Evolutionary conservation across 2,113 vertebrate species (phyloP), one percentile per base, ranked within the genome.

Genomic region (Peromyscus maniculatus): DNA sequence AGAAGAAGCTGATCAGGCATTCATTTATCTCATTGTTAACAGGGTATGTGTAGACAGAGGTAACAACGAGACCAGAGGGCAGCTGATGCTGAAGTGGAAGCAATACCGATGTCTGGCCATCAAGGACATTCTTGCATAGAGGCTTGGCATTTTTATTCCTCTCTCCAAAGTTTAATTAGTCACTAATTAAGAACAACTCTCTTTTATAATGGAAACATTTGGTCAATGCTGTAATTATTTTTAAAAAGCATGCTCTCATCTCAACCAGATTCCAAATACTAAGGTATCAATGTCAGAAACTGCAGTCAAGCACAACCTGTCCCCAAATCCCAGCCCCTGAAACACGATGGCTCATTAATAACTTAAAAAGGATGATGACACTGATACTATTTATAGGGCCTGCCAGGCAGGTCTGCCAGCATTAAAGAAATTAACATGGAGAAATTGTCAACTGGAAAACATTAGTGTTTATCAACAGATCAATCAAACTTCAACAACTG

Each of bases 401-500:
- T 99, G 98, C 98, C 97, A 98, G 98, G 98, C 98, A 99, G 98
- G 96, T 98, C 98, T 99, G 98, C 98, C 98, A 99, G 98, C 98
- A 77, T 98, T 98, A 98, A 98, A 98, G 98, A 99, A 98, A 99
- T 99, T 99, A 99, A 99, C 98, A 98, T 98, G 97, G 97, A 98
- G 98, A 99, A 99, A 99, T 99, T 99, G 98, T 99, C 99, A 98
- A 97, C 98, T 98, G 97, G 97, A 98, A 99, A 99, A 99, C 98
- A 99, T 98, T 98, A 99, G 97, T 99, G 98, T 99, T 99, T 99
- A 99, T 98, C 99, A 99, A 99, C 98, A 99, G 97, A 99, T 99
- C 99, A 99, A 98, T 99, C 98, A 99, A 98, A 98, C 98, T 98
- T 98, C 98, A 98, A 98, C 97, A 98, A 99, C 98, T 98, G 98